phyloP scores from a whole-genome alignment of 2,888 invertebrate genomes.

The Xylota segnis region DNA sequence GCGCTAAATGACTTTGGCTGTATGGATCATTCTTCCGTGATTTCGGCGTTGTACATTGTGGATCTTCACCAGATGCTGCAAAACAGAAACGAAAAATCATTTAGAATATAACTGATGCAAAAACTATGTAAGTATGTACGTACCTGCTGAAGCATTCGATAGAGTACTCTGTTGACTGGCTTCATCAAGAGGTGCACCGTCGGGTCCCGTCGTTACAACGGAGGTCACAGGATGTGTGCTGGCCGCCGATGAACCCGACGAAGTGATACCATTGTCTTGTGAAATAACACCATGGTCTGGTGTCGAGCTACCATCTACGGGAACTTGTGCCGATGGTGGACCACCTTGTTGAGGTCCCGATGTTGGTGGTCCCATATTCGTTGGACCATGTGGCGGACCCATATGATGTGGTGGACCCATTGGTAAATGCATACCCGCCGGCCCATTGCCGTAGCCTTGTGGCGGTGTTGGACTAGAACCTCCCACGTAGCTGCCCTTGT shows the following conservation, averaged over 20 bases:
- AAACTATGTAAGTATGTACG: conserved; percentile 77
- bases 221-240: conserved; percentile 91
- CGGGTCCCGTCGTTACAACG: conserved; percentile 95
- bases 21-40: conserved; percentile 88
- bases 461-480: conserved; percentile 87
- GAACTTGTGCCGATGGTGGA: conserved; percentile 69
- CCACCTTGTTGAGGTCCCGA: conserved; percentile 84
- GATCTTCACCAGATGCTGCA: conserved; percentile 93
- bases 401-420: conserved; percentile 87
- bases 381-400: conserved; percentile 87
- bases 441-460: conserved; percentile 85
- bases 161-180: conserved; percentile 96
- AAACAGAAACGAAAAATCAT: conserved; percentile 54
- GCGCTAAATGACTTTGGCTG: conserved; percentile 89
- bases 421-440: conserved; percentile 85
- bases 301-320: conserved; percentile 81
- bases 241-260: conserved; percentile 83
- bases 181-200: conserved; percentile 94
- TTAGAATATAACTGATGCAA: conserved; percentile 7
- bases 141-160: conserved; percentile 96
- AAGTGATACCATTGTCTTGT: conserved; percentile 87
- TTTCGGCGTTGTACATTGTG: conserved; percentile 92
- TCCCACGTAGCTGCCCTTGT: conserved; percentile 88
- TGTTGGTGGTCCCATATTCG: conserved; percentile 88
- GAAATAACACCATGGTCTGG: conserved; percentile 84